Evolutionary conservation across 2,888 invertebrate species (phyloP).

Genomic region (Drosophila colorata): DNA sequence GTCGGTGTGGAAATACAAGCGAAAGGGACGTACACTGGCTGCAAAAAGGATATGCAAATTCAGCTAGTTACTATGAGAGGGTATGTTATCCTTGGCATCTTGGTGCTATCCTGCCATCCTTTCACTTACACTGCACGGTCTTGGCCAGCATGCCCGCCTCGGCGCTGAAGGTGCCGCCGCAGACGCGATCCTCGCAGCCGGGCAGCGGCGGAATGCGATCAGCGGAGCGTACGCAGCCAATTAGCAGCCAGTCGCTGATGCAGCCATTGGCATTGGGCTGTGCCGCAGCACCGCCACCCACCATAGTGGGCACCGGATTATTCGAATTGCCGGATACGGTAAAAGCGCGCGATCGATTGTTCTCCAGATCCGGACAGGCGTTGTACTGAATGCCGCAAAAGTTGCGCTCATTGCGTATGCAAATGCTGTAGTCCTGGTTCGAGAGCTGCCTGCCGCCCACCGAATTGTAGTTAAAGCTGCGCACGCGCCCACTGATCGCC

Average conservation of each 20-base stretch:
- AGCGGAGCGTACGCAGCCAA: slow-evolving; percentile 89
- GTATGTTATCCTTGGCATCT: too few species aligned
- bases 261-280: slow-evolving; percentile 88
- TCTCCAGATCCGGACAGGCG: slow-evolving; percentile 90
- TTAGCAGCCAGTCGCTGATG: slow-evolving; percentile 91
- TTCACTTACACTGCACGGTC: slow-evolving; percentile 90
- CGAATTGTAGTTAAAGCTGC: slow-evolving; percentile 94
- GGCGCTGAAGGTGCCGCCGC: slow-evolving; percentile 92
- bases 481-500: slow-evolving; percentile 92
- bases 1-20: slow-evolving; percentile 92
- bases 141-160: slow-evolving; percentile 90
- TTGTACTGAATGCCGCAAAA: slow-evolving; percentile 95
- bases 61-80: too few species aligned
- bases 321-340: slow-evolving; percentile 92
- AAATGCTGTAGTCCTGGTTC: slow-evolving; percentile 95
- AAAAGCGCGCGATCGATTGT: slow-evolving; percentile 90
- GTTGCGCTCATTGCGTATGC: slow-evolving; percentile 93
- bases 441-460: slow-evolving; percentile 91
- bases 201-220: slow-evolving; percentile 86
- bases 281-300: slow-evolving; percentile 86
- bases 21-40: slow-evolving; percentile 93
- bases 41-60: slow-evolving; percentile 80
- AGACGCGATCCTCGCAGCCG: slow-evolving; percentile 92
- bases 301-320: slow-evolving; percentile 89
- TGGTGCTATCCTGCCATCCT: too few species aligned